Evolutionary conservation across 2,888 invertebrate species (phyloP).

Genomic region (Aporophyla lueneburgensis): DNA sequence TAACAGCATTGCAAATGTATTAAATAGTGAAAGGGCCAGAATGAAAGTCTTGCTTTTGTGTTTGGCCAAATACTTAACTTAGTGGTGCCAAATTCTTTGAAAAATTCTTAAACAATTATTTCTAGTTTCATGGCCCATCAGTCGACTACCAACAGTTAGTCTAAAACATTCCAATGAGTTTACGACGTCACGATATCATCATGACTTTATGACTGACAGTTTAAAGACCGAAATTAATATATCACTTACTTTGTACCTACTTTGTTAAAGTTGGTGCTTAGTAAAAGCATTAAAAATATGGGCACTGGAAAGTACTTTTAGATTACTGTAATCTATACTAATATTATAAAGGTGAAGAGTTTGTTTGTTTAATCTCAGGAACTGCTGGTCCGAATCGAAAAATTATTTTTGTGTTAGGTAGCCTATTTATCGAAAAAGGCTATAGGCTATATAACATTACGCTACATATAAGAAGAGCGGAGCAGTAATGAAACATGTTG

Average conservation of each 20-base stretch:
- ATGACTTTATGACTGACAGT: background rate
- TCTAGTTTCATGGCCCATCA: background rate
- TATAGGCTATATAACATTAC: too few species aligned
- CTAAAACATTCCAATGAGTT: constrained; percentile 5
- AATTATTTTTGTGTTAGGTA: too few species aligned
- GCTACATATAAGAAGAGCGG: too few species aligned
- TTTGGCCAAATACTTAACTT: background rate
- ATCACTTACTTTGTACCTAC: constrained; percentile 7
- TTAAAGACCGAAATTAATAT: background rate
- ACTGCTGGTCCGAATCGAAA: too few species aligned
- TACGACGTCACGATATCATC: constrained; percentile 3
- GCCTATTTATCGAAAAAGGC: too few species aligned
- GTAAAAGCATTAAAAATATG: background rate
- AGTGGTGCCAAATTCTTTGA: background rate
- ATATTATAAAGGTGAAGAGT: too few species aligned
- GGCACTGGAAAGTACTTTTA: background rate
- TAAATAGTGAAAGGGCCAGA: background rate
- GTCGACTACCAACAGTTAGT: background rate
- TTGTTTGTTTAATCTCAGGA: too few species aligned
- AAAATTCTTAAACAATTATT: background rate
- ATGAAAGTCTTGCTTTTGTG: background rate
- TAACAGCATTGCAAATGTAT: background rate
- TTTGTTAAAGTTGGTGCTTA: background rate
- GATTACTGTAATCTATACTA: background rate
- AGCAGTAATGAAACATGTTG: too few species aligned